Percentiles rank a stretch among this genome's conserved stretches.
phyloP scores from a whole-genome alignment of 2,113 vertebrate species.

The Eretmochelys imbricata region DNA sequence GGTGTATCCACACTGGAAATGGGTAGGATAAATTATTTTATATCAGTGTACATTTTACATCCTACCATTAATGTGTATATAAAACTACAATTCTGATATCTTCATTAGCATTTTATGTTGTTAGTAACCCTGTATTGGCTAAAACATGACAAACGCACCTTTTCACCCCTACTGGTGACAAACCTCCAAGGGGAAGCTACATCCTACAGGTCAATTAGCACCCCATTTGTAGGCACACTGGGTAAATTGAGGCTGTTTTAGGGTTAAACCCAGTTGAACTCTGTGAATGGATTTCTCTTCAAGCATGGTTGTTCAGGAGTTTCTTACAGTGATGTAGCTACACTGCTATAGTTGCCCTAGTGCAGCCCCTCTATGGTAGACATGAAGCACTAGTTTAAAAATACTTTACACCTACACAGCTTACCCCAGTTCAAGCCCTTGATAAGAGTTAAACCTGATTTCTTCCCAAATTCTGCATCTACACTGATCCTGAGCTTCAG shows the following conservation, averaged over 20 bases:
- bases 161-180: too few species aligned
- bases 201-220: too few species aligned
- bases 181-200: too few species aligned
- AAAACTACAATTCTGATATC: background rate
- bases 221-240: background rate
- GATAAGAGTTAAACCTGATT: background rate
- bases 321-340: background rate
- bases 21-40: background rate
- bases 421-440: background rate
- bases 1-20: background rate
- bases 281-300: background rate
- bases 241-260: background rate
- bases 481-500: fast-evolving
- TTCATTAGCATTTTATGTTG: background rate
- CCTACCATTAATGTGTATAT: too few species aligned
- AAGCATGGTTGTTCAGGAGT: background rate
- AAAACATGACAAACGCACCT: too few species aligned
- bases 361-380: background rate
- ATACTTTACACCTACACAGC: background rate
- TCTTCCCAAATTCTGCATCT: background rate
- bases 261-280: background rate
- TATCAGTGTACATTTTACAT: background rate
- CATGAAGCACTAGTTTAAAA: background rate
- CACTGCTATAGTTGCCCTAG: too few species aligned
- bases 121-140: background rate